Percentiles rank a stretch among this genome's conserved stretches.
Conservation (phyloP, 2,113 vertebrate species). For the Spermophilus dauricus region DNA sequence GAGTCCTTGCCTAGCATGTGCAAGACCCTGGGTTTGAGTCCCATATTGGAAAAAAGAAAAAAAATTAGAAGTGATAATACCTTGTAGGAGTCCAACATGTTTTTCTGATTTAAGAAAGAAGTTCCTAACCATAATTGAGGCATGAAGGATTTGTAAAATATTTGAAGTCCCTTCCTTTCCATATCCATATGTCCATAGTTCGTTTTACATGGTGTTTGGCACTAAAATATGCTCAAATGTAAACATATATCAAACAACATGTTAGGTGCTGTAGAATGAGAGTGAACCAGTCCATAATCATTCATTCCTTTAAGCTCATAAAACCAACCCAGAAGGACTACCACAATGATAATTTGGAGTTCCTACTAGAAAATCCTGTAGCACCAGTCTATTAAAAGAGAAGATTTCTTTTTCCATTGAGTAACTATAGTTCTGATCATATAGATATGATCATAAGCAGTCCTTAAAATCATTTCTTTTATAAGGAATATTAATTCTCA, state of each 20-base stretch:
- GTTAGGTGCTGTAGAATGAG: neutral
- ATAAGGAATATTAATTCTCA: neutral
- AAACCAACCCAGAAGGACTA: neutral
- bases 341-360: neutral
- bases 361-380: neutral
- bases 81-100: neutral
- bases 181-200: neutral
- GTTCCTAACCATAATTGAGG: neutral
- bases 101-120: constrained; percentile 32
- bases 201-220: neutral
- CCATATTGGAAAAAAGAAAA: neutral
- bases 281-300: neutral
- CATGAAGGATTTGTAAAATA: neutral
- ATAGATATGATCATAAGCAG: neutral
- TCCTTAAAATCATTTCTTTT: neutral
- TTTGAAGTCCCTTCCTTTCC: neutral
- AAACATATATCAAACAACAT: neutral
- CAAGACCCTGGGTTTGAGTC: too few species aligned
- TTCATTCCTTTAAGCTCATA: neutral
- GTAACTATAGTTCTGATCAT: neutral
- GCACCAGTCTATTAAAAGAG: neutral
- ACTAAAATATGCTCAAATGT: neutral
- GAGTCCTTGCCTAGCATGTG: too few species aligned
- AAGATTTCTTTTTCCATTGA: neutral
- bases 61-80: neutral